Percentiles rank a stretch among this genome's conserved stretches.
Evolutionary conservation across 2,888 invertebrate genomes (phyloP).

Genomic region (Criorhina ranunculi): DNA sequence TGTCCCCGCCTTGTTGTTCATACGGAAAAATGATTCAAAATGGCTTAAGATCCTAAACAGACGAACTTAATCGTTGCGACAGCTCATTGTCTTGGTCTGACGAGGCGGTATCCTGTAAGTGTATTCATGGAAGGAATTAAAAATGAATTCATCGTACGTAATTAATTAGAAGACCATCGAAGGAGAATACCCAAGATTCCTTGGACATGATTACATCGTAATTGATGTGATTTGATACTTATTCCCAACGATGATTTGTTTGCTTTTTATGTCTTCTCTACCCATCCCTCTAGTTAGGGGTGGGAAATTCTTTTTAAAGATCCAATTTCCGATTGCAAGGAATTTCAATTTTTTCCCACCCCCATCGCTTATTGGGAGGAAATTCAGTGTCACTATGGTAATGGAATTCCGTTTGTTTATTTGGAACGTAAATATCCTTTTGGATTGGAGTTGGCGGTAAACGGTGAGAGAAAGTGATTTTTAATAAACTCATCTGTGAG

Average conservation of each 20-base stretch:
- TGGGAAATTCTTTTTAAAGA: background rate
- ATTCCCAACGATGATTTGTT: background rate
- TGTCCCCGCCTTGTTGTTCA: background rate
- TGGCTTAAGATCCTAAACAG: conserved; percentile 7
- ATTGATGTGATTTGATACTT: conserved; percentile 3
- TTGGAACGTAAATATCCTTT: background rate
- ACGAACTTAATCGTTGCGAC: conserved; percentile 21
- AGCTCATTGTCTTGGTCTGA: conserved; percentile 2
- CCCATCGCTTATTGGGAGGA: background rate
- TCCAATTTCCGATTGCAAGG: conserved; percentile 2
- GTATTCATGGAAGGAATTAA: background rate
- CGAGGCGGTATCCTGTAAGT: background rate
- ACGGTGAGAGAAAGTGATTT: background rate
- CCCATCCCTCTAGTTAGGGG: no score
- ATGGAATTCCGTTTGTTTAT: background rate
- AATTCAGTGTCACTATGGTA: background rate
- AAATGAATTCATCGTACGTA: no score
- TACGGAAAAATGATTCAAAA: background rate
- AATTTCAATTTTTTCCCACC: background rate
- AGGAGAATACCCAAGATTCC: background rate
- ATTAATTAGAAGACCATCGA: background rate
- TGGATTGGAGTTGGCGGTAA: background rate
- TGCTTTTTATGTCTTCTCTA: background rate
- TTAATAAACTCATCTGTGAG: background rate
- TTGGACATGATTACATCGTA: background rate